These are phyloP conservation scores for Podabrus alpinus DNA, from an alignment of 2,888 invertebrate genomes.

Conservation along the genomic window DNA sequence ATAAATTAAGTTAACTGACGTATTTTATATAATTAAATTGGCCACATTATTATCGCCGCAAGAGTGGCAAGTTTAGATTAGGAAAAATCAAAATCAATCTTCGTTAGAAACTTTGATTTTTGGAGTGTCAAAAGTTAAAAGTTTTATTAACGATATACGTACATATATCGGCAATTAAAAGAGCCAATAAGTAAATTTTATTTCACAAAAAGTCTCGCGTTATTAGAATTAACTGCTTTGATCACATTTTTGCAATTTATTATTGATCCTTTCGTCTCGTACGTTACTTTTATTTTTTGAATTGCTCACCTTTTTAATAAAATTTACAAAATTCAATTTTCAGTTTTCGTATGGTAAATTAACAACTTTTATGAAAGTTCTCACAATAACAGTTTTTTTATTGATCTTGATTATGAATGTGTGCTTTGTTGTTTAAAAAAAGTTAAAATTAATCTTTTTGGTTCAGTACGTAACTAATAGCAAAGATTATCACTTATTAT, in stretches of 20 bases:
- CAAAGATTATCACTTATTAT: conserved; percentile 3
- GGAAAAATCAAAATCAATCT: not conserved
- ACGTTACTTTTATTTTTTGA: not conserved
- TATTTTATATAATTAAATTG: not conserved
- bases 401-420: not conserved
- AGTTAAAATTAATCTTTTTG: not conserved
- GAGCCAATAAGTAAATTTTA: not conserved
- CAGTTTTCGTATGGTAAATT: not conserved
- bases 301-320: not conserved
- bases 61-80: not conserved
- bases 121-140: not conserved
- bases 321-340: not conserved
- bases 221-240: not conserved
- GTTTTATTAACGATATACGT: not conserved
- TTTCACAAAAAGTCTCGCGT: not conserved
- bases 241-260: not conserved
- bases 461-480: conserved; percentile 1
- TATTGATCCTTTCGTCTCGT: not conserved
- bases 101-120: not conserved
- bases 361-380: not conserved
- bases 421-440: not conserved
- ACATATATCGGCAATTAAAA: not conserved
- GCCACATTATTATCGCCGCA: not conserved
- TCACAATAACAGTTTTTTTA: not conserved
- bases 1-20: not conserved